phyloP scores from a whole-genome alignment of 2,888 invertebrate species.

The Meiosimyza platycephala region DNA sequence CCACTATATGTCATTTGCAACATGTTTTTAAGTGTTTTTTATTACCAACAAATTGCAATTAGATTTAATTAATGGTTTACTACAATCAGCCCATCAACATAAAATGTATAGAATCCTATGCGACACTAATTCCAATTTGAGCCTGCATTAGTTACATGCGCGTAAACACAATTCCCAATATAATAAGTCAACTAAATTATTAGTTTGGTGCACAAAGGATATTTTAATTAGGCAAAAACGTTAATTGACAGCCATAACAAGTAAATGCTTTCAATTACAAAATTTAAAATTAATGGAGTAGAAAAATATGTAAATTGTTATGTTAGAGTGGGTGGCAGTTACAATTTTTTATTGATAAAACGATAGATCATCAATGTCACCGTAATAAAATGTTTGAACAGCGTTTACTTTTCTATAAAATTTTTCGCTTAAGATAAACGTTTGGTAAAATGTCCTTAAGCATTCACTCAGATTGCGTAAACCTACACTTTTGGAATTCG shows the following conservation, averaged over 20 bases:
- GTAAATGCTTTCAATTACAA: constrained; percentile 14
- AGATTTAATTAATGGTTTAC: constrained; percentile 1
- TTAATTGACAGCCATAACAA: constrained; percentile 22
- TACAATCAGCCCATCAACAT: neutral
- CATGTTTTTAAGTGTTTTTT: neutral
- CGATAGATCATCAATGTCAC: no score
- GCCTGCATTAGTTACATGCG: neutral
- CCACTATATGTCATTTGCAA: constrained; percentile 1
- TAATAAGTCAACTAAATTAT: neutral
- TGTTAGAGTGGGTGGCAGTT: no score
- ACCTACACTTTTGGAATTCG: no score
- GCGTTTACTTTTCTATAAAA: no score
- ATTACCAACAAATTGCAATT: neutral
- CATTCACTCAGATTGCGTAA: no score
- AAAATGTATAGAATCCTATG: no score
- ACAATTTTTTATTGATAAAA: no score
- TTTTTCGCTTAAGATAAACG: no score
- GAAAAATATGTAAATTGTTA: no score
- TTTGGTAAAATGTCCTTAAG: no score
- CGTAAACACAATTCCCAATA: neutral
- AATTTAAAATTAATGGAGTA: neutral
- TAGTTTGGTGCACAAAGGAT: neutral
- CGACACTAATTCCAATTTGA: neutral
- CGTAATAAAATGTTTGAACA: no score
- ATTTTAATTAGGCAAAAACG: constrained; percentile 23